Percentiles rank a stretch among this genome's conserved stretches.
Conservation (phyloP, 2,797 vertebrate species). For the Rhinella marina region DNA sequence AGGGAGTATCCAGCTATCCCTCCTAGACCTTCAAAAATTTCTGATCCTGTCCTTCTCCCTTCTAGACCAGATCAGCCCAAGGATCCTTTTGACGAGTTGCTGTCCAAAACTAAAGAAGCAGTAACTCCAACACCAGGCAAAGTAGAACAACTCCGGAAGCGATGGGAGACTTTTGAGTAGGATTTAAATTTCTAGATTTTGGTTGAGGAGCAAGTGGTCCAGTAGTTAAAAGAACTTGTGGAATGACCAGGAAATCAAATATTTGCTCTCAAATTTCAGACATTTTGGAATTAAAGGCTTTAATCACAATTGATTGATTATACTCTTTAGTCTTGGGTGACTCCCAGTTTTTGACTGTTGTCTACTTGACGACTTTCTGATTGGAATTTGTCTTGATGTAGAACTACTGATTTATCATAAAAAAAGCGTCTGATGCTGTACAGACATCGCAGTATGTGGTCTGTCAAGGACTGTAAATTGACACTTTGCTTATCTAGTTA, state of each 20-base stretch:
- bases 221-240: neutral
- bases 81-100: slow-evolving; percentile 92
- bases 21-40: slow-evolving; percentile 70
- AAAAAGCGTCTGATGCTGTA: slow-evolving; percentile 8
- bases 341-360: slow-evolving; percentile 9
- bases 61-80: slow-evolving; percentile 72
- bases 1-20: slow-evolving; percentile 71
- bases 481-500: slow-evolving; percentile 34
- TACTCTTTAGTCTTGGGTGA: slow-evolving; percentile 35
- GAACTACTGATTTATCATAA: slow-evolving; percentile 51
- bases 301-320: slow-evolving; percentile 39
- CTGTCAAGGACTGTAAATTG: slow-evolving; percentile 5
- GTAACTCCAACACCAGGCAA: slow-evolving; percentile 80
- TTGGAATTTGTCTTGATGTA: slow-evolving; percentile 21
- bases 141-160: slow-evolving; percentile 86
- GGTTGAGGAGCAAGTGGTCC: neutral
- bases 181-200: neutral
- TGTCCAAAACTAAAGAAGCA: slow-evolving; percentile 84
- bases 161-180: slow-evolving; percentile 97
- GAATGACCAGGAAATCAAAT: slow-evolving; percentile 14
- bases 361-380: slow-evolving; percentile 20
- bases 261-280: slow-evolving; percentile 46
- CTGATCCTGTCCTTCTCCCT: slow-evolving; percentile 70
- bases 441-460: slow-evolving; percentile 17
- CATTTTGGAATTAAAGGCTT: slow-evolving; percentile 55